Base-by-base conservation (phyloP, 2,113 vertebrate genomes). In the Oreotrochilus melanogaster region DNA sequence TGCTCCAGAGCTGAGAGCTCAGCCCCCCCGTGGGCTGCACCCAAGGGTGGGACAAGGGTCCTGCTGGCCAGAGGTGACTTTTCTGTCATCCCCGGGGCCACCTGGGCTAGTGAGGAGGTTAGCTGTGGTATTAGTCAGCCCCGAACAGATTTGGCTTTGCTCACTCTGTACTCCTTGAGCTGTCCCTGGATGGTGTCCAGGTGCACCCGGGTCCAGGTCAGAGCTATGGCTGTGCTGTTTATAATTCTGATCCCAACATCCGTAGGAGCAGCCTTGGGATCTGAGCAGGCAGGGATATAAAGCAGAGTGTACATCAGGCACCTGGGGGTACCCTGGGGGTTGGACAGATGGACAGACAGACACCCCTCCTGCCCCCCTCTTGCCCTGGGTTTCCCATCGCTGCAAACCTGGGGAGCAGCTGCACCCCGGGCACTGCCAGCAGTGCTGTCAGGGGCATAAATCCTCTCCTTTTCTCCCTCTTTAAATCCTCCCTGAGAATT, bases 151-250 rank as follows among this genome's bases (percentile, higher is more conserved):
- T 47, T 48, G 78, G 86, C 23, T 88, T 54, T 90, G 89, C 98
- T 99, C 98, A 99, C 99, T 98, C 98, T 98, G 97, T 99, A 99
- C 96, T 99, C 99, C 95, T 98, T 99, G 95, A 99, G 99, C 90
- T 98, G 99, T 94, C 99, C 99, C 92, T 97, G 98, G 89, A 99
- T 95, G 93, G 98, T 98, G 97, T 97, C 98, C 72, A 98, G 96
- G 91, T 99, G 98, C 89, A 99, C 99, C 6, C 98, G 97, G 75
- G 95, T 99, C 99, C 99, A 99, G 92, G 98, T 98, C 65, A 99
- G 81, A 92, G 97, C 95, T 47, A 98, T 95, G 96, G 98, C 98
- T 27, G 98, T 99, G 98, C 98, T 99, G 98, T 99, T 98, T 56
- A 98, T 81, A 67, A 99, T 97, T 48, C 98, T 98, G 66, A 99